Evolutionary conservation across 2,888 invertebrate species (phyloP).

Genomic region (Papilio gigon): DNA sequence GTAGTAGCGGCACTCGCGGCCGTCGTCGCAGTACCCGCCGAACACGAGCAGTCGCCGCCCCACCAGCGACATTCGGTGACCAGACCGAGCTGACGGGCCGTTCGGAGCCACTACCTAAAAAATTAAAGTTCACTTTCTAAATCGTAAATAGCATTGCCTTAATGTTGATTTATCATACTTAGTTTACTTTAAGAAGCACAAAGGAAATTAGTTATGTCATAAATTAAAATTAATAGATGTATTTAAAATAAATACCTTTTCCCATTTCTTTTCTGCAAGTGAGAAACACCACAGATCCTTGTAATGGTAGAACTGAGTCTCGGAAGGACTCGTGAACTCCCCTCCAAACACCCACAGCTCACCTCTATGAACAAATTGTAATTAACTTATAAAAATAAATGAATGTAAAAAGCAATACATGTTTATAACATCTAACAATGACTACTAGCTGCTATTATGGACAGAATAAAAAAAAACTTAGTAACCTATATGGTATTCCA

Average conservation of each 20-base stretch:
- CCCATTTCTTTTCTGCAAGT: constrained; percentile 90
- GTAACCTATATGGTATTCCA: too few relatives aligned
- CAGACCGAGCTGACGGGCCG: constrained; percentile 89
- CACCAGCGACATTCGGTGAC: constrained; percentile 92
- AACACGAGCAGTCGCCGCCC: constrained; percentile 92
- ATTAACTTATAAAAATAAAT: too few relatives aligned
- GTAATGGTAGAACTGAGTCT: constrained; percentile 96
- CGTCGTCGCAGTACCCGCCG: constrained; percentile 96
- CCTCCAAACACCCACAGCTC: constrained; percentile 92
- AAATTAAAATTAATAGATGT: too few relatives aligned
- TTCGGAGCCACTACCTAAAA: constrained; percentile 64
- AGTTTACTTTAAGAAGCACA: too few relatives aligned
- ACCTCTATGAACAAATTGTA: constrained; percentile 63
- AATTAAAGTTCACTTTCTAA: neutral
- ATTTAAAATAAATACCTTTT: constrained; percentile 83
- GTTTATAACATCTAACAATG: too few relatives aligned
- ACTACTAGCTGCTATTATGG: too few relatives aligned
- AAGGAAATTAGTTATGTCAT: too few relatives aligned
- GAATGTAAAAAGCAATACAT: too few relatives aligned
- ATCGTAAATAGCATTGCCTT: too few relatives aligned
- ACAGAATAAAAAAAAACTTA: too few relatives aligned
- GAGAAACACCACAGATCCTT: constrained; percentile 95
- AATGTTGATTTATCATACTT: too few relatives aligned
- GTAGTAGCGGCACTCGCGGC: constrained; percentile 92
- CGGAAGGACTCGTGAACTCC: constrained; percentile 94